Evolutionary conservation across 2,888 invertebrate genomes (phyloP), one percentile per base, ranked within the genome.

Genomic region (Troglohyphantes excavatus): DNA sequence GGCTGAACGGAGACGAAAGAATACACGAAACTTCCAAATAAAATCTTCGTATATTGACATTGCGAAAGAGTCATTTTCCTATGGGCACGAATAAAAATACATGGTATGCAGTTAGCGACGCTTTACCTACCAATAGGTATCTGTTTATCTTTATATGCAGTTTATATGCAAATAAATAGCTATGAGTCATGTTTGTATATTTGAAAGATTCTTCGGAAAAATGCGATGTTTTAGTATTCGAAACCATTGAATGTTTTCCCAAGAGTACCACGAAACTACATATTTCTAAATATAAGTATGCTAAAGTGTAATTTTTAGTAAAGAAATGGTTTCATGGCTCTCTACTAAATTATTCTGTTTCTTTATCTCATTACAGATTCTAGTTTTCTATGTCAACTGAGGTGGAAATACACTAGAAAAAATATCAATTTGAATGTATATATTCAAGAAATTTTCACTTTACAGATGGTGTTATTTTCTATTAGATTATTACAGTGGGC

Each of bases 41-140:
- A 46, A 73, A 21, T n/a, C 33, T 13, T 23, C 39, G 33, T 61
- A 33, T 65, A 73, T 73, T 73, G 83, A 83, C 83, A 73, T 83
- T 65, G 83, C 73, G 73, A 73, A 26, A 53, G 26, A 83, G 70
- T 73, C 83, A 73, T 83, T 83, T 83, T 83, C 73, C 83, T 73
- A 39, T 13, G 23, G 7, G 21, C 53, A 23, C 33, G 43, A 82
- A 82, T 61, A 70, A 17, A 73, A 63, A 61, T 53, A 59, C 59
- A 59, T 59, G 17, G 43, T 5, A 59, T 70, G 26, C 53, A 19
- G 53, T 61, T 53, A 29, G 11, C 23, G 43, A 6, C 65, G 21
- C 19, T 29, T 29, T 26, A 5, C 2, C 13, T 23, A 13, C 46
- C 33, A 29, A 43, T 33, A 23, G 65, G 17, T n/a, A 7, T 39